Evolutionary conservation across 2,888 invertebrate species (phyloP).

Genomic region (Cataglyphis rosenhaueri): DNA sequence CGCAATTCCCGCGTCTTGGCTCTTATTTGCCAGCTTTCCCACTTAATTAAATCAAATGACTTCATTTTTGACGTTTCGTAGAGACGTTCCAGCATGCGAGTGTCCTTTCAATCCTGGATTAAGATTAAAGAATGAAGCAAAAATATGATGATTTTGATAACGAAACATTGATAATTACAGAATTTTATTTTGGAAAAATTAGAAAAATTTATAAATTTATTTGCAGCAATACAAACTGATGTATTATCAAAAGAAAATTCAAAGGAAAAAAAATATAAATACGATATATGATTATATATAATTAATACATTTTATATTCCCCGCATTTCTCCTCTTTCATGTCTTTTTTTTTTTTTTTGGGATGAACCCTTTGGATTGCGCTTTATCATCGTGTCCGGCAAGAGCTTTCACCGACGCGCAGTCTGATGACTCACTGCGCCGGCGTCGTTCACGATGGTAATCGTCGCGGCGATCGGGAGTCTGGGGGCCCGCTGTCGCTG

Average conservation of each 20-base stretch:
- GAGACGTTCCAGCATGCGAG: not conserved
- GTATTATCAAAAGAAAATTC: not conserved
- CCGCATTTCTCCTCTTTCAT: not conserved
- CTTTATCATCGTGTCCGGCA: constrained; percentile 48
- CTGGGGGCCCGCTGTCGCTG: constrained; percentile 36
- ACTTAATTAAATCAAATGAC: constrained; percentile 38
- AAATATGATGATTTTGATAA: not conserved
- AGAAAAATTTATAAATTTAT: not conserved
- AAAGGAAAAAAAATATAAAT: not conserved
- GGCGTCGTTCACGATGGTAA: constrained; percentile 52
- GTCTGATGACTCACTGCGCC: constrained; percentile 48
- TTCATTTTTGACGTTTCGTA: not conserved
- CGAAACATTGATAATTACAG: not conserved
- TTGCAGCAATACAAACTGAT: not conserved
- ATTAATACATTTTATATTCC: constrained; percentile 10
- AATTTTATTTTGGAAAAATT: not conserved
- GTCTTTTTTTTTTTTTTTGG: constrained; percentile 27
- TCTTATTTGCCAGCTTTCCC: too few relatives aligned
- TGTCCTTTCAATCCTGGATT: not conserved
- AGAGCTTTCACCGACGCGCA: constrained; percentile 41
- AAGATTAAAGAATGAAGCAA: not conserved
- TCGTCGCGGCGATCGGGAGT: constrained; percentile 42
- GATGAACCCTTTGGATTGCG: constrained; percentile 36
- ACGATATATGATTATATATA: too few relatives aligned
- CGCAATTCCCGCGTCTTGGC: too few relatives aligned